Conservation (phyloP, 2,888 invertebrate species). For the Acrobeloides nanus region DNA sequence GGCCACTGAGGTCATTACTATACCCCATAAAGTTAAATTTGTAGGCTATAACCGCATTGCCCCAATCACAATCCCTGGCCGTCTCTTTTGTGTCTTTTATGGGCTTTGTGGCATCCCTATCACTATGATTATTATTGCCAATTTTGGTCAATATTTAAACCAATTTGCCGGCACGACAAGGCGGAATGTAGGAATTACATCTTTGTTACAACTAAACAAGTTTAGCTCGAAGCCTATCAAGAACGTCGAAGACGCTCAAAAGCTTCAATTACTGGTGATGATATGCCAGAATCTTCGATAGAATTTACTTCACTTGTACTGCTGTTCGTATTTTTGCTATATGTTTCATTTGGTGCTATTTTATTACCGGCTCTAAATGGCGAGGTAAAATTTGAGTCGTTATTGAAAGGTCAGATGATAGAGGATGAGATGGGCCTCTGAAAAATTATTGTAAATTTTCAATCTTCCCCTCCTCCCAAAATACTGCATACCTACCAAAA, state of each 20-base stretch:
- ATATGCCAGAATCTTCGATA: constrained; percentile 28
- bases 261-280: constrained; percentile 36
- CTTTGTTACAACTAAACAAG: constrained; percentile 10
- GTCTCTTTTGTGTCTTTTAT: constrained; percentile 49
- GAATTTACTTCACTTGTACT: constrained; percentile 44
- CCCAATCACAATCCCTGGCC: constrained; percentile 47
- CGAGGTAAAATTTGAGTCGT: constrained; percentile 24
- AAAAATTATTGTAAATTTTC: too few species aligned
- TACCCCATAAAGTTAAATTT: too few species aligned
- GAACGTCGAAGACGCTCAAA: constrained; percentile 30
- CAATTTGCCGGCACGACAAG: constrained; percentile 46
- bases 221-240: constrained; percentile 41
- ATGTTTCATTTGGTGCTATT: constrained; percentile 48
- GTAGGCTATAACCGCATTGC: constrained; percentile 50
- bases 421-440: too few species aligned
- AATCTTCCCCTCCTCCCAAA: too few species aligned
- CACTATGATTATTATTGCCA: constrained; percentile 53
- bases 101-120: constrained; percentile 48
- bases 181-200: constrained; percentile 25
- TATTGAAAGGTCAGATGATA: too few species aligned
- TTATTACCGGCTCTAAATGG: constrained; percentile 50
- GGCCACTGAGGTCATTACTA: too few species aligned
- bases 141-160: constrained; percentile 50
- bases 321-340: constrained; percentile 40
- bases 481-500: too few species aligned